Evolutionary conservation across 2,797 vertebrate species (phyloP), one percentile per base, ranked within the genome.

Genomic region (Loriculus beryllinus): DNA sequence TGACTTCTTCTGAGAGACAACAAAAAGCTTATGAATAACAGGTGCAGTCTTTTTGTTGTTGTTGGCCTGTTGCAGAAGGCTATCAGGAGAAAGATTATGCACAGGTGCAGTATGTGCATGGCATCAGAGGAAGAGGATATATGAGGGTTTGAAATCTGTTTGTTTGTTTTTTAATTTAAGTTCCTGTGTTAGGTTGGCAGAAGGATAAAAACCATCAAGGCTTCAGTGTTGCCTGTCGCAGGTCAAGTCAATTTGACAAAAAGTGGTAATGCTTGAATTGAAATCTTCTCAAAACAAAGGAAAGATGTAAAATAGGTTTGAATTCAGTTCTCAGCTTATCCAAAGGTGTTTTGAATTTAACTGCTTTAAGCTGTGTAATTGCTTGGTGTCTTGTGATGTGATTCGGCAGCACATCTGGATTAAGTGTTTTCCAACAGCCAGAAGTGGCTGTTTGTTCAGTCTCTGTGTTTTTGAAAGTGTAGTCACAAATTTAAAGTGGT

Each of bases 21-120:
- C 35, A 91, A 80, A 96, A 80, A 92, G 93, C 60, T 91, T 88
- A 80, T 85, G 71, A 95, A 96, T 89, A 96, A 80, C 47, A 83
- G 80, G 65, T 45, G 22, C 14, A 56, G 68, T 45, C 83, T 86
- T 78, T 93, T 88, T 90, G 42, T 67, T 70, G 52, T 48, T 90
- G 51, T 64, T 94, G 75, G 85, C 71, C 81, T 56, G 76, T 84
- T 88, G 90, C 67, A 92, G 92, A 91, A 84, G 78, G 81, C 75
- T 74, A 84, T 86, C 60, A 67, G 92, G 59, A 90, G 75, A 77
- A 75, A 49, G 35, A 77, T 69, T 67, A 60, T 64, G 43, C 78
- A 86, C 94, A 96, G 95, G 95, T 97, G 93, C 88, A 83, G 35
- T 12, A 4, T 37, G 33, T 43, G 52, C 25, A 8, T 40, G 83